phyloP scores from a whole-genome alignment of 2,113 vertebrate genomes.

The Benitochromis conjunctus region DNA sequence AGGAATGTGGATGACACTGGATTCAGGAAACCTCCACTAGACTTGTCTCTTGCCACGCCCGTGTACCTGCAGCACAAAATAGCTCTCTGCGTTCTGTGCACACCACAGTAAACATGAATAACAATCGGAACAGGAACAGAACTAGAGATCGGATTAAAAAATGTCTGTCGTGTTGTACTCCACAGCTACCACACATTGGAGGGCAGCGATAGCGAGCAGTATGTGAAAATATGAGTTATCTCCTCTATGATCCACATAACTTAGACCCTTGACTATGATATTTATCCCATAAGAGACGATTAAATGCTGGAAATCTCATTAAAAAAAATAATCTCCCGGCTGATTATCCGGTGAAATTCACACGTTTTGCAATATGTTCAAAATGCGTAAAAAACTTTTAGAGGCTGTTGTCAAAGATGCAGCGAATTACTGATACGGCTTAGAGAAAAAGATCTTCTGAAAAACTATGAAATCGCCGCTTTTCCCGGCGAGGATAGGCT shows the following conservation, averaged over 20 bases:
- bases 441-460: neutral
- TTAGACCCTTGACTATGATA: neutral
- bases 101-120: neutral
- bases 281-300: neutral
- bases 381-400: neutral
- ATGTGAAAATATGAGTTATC: neutral
- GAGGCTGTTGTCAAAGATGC: neutral
- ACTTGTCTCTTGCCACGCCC: conserved; percentile 14
- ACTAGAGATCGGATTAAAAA: neutral
- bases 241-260: neutral
- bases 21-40: neutral
- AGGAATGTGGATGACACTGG: conserved; percentile 43
- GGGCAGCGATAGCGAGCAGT: neutral
- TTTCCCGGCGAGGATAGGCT: neutral
- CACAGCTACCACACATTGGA: neutral
- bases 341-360: neutral
- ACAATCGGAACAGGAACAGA: neutral
- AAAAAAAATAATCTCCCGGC: neutral
- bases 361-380: neutral
- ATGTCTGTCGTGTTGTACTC: neutral
- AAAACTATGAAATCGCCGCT: neutral
- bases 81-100: neutral
- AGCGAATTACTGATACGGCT: neutral
- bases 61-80: conserved; percentile 30
- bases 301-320: neutral